Base-by-base conservation (phyloP, 2,888 invertebrate species). In the Apodemia zela region DNA sequence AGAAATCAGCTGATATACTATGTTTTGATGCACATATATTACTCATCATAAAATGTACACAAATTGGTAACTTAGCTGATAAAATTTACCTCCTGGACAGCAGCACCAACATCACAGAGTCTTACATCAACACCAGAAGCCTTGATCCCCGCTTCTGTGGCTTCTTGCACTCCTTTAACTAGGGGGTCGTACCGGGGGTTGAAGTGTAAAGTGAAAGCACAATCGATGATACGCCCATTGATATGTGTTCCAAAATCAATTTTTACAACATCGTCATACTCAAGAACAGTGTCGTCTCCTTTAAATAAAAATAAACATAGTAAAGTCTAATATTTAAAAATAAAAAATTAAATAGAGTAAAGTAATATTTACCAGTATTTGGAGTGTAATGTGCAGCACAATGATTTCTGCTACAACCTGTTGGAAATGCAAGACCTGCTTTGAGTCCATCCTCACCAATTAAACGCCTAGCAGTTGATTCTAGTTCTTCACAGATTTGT, bases 341-440 rank as follows among this genome's bases (percentile, higher is more conserved):
- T 33, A 33, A 33, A 33, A 10, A 2, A 2, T 33, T 33, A 33
- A 33, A 1, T 33, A 7, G 1, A 38, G 3, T 38, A 13, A 54
- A 49, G 62, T 7, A 49, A 15, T 6, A n/a, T 4, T 68, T 76
- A 92, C 94, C 99, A 63, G 98, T 98, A 85, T 99, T 99, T 5
- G 99, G 99, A 15, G 99, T 99, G 79, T 99, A 99, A 91, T 99
- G 99, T 61, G 99, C 99, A 63, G 99, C 99, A 82, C 99, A 99
- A 84, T 99, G 97, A 88, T 99, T 99, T 61, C 99, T 93, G n/a
- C 98, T 99, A 82, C 99, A 99, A 0, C 99, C 99, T 0, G 99
- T 99, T 0, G 99, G 99, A 84, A 99, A 99, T 8, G 97, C 97
- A 66, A 98, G 86, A 0, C 97, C 99, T 2, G 99, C 98, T 73